Evolutionary conservation across 2,113 vertebrate genomes (phyloP).

Genomic region (Actenoides lindsayi): DNA sequence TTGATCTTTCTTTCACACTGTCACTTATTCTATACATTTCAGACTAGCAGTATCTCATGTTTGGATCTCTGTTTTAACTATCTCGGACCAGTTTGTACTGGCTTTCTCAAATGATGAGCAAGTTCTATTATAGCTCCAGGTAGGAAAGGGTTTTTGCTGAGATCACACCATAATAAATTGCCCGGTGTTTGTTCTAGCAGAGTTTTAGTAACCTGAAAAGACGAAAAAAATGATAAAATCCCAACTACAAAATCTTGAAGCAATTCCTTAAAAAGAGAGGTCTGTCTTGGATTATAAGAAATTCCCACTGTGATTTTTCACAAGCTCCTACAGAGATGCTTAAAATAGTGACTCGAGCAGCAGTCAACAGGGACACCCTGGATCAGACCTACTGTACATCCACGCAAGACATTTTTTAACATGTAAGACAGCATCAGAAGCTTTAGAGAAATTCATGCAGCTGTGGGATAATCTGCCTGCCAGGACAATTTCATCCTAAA

Average conservation of each 20-base stretch:
- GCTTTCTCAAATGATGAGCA: not conserved
- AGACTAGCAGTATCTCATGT: not conserved
- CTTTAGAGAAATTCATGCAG: slow-evolving; percentile 35
- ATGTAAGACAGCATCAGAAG: slow-evolving; percentile 31
- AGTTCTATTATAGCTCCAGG: not conserved
- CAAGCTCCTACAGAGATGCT: not conserved
- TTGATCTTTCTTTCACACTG: not conserved
- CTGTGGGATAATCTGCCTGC: slow-evolving; percentile 54
- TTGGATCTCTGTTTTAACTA: not conserved
- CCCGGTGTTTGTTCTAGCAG: not conserved
- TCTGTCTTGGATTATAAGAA: slow-evolving; percentile 23
- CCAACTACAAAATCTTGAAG: slow-evolving; percentile 8
- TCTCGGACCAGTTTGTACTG: not conserved
- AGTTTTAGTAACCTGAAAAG: not conserved
- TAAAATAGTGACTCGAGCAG: not conserved
- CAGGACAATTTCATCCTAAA: slow-evolving; percentile 52
- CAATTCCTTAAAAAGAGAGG: slow-evolving; percentile 13
- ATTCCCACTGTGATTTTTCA: slow-evolving; percentile 10
- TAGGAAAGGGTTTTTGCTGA: slow-evolving; percentile 7
- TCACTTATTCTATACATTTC: not conserved
- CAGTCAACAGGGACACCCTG: not conserved
- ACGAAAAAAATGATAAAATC: not conserved
- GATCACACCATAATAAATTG: not conserved
- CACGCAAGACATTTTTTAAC: slow-evolving; percentile 5
- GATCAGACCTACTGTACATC: not conserved